A percentile compares a stretch with the other conserved stretches of the same genome.
phyloP scores from a whole-genome alignment of 2,113 vertebrate species.

The Rhabdomys dilectus region DNA sequence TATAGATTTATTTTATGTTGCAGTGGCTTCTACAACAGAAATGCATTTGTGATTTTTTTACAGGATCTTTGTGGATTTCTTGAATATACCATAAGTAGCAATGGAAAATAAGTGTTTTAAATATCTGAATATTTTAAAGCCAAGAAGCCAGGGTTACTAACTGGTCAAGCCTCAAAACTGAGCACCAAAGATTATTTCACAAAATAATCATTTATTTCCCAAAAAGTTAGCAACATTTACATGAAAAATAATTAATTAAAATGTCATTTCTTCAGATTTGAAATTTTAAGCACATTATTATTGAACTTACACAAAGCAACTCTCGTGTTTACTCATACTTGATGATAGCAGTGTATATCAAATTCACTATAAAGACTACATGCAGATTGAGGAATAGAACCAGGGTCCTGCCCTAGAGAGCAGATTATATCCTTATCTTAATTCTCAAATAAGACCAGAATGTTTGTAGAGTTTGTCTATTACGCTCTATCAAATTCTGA shows the following conservation, averaged over 20 bases:
- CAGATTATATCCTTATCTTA: neutral
- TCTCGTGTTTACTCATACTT: neutral
- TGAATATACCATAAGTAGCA: neutral
- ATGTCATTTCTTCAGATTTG: neutral
- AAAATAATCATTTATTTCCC: slow-evolving; percentile 21
- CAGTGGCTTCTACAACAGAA: neutral
- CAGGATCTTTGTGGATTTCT: slow-evolving; percentile 29
- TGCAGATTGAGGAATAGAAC: neutral
- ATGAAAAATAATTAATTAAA: neutral
- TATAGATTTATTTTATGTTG: neutral
- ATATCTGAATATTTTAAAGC: slow-evolving; percentile 39
- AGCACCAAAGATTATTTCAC: neutral
- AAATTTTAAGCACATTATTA: neutral
- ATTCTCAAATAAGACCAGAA: neutral
- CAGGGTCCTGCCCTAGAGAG: neutral
- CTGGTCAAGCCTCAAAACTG: slow-evolving; percentile 6
- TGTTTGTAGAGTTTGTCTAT: neutral
- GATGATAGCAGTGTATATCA: neutral
- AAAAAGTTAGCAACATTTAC: neutral
- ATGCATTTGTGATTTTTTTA: neutral
- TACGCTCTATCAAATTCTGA: neutral
- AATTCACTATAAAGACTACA: neutral
- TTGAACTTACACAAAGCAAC: slow-evolving; percentile 1
- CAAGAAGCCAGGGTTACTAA: neutral
- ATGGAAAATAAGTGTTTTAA: neutral